A percentile compares a stretch with the other conserved stretches of the same genome.
These are phyloP conservation scores for Oxystoma pomonae DNA, from an alignment of 2,888 invertebrate genomes.

Conservation along the genomic window DNA sequence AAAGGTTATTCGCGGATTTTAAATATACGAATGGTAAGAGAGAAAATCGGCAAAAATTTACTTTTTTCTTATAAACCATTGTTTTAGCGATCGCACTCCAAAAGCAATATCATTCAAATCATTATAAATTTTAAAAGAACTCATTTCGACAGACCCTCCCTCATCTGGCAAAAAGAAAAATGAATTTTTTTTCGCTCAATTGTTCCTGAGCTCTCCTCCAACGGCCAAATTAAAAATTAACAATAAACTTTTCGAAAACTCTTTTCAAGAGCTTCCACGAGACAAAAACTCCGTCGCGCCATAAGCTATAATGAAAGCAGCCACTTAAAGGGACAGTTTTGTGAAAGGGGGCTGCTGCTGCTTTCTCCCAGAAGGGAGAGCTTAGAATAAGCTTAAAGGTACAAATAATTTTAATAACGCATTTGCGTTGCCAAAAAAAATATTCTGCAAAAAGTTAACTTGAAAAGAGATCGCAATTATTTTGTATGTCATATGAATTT, in stretches of 20 bases:
- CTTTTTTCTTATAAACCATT: background rate
- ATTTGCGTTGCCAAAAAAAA: too few relatives aligned
- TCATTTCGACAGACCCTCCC: background rate
- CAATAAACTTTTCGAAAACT: slow-evolving; percentile 22
- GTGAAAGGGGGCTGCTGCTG: too few relatives aligned
- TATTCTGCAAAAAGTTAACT: too few relatives aligned
- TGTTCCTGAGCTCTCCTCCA: slow-evolving; percentile 9
- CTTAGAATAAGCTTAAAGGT: too few relatives aligned
- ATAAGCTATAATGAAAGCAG: slow-evolving; percentile 19
- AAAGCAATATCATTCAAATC: background rate
- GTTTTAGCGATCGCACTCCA: background rate
- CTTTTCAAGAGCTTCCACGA: slow-evolving; percentile 18
- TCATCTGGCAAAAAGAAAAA: background rate
- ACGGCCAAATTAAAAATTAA: slow-evolving; percentile 23
- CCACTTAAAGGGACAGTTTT: slow-evolving; percentile 9
- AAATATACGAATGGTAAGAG: too few relatives aligned
- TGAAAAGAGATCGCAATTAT: too few relatives aligned
- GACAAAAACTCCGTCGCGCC: slow-evolving; percentile 21
- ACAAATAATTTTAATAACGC: too few relatives aligned
- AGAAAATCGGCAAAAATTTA: too few relatives aligned
- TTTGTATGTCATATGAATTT: too few relatives aligned
- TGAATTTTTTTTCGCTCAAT: slow-evolving; percentile 6
- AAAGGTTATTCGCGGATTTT: too few relatives aligned
- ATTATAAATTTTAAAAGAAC: background rate
- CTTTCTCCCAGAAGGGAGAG: too few relatives aligned